Base-by-base conservation (phyloP, 2,797 vertebrate species). In the Borostomias antarcticus region DNA sequence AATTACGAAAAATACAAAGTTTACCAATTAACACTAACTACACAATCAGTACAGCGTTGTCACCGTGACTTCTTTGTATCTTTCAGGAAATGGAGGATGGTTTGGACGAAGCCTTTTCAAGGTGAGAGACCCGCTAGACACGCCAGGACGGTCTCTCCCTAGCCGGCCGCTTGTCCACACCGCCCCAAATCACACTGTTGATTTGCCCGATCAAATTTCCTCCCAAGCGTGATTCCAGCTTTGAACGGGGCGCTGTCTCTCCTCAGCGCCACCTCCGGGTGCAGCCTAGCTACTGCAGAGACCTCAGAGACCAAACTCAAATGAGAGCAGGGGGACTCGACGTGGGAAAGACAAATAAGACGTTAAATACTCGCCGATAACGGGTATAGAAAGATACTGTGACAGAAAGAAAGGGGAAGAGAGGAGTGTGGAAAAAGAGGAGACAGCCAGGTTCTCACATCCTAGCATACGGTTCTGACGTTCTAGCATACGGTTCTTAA, bases 81-180 rank as follows among this genome's bases (percentile, higher is more conserved):
- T 79, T 83, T 50, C 77, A 98, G 96, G 93, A 94, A 84, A 88
- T 92, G 70, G 94, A 96, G 45, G 96, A 98, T 5, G 93, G 87
- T 54, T 92, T 98, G 76, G 96, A 98, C 70, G 96, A 98, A 86
- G 96, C 95, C 0, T 98, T 98, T 79, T 96, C 96, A 73, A 98
- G 95, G 97, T 98, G 75, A 88, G 71, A 76, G 21, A 13, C 57
- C 47, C n/a, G n/a, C n/a, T n/a, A n/a, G 40, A n/a, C 9, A 3
- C 15, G 15, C 15, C 40, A 45, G 17, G 40, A 13, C n/a, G 40
- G 15, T 43, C 10, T 43, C 3, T n/a, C 40, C n/a, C 2, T 33
- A 33, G 4, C 32, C 32, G 4, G 4, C 32, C 13, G 35, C 35
- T 11, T 37, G 2, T 37, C 35, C 7, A 66, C 17, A 60, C 70